These are phyloP conservation scores for Ypsolopha scabrella DNA, from an alignment of 2,888 invertebrate genomes.

Conservation along the genomic window DNA sequence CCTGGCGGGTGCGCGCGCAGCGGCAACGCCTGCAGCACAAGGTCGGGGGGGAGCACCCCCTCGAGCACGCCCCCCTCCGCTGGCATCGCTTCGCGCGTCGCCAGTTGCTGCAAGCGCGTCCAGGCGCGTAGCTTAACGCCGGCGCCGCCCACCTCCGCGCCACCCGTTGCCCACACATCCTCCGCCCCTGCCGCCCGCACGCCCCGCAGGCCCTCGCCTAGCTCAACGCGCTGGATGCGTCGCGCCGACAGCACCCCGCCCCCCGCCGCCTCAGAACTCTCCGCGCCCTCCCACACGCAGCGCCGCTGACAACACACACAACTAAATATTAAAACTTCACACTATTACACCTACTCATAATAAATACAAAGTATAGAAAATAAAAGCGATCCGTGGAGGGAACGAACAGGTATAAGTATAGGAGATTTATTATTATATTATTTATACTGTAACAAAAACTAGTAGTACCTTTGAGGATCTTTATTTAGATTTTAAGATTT, in stretches of 20 bases:
- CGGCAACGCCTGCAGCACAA: not conserved
- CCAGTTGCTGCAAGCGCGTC: not conserved
- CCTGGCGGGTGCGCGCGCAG: no score
- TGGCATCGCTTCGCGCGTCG: not conserved
- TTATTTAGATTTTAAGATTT: no score
- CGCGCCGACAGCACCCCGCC: not conserved
- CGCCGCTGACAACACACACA: not conserved
- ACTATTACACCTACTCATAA: no score
- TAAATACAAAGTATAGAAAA: no score
- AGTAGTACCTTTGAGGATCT: no score
- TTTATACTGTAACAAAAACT: no score
- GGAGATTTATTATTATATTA: no score
- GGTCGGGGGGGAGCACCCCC: not conserved
- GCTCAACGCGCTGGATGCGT: not conserved
- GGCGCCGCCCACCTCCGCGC: not conserved
- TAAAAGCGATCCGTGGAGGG: no score
- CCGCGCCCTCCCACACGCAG: constrained; percentile 2
- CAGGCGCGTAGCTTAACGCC: not conserved
- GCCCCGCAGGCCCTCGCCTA: not conserved
- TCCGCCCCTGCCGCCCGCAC: not conserved
- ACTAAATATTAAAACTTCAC: no score
- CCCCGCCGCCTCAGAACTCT: not conserved
- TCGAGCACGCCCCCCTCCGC: not conserved
- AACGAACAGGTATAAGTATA: no score
- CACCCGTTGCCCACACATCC: not conserved